Evolutionary conservation across 2,888 invertebrate species (phyloP), one percentile per base, ranked within the genome.

Genomic region (Leucophenga montana): DNA sequence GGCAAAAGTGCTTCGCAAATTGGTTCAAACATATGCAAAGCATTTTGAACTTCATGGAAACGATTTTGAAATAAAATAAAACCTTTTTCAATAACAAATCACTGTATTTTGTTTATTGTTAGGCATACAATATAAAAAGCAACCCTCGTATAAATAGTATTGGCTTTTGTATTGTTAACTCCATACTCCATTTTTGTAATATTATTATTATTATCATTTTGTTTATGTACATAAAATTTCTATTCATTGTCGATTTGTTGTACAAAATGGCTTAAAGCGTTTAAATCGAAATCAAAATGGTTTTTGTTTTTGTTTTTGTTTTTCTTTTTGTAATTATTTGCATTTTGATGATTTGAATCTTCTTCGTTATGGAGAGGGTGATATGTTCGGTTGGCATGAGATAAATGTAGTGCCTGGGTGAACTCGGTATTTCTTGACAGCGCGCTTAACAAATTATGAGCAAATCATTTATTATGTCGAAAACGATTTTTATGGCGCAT

Each of bases 361-460:
- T 68, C 9, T 64, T 59, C 57, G 27, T 71, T 71, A 46, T 69
- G 31, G 13, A 6, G 27, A 27, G 27, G 27, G 27, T 27, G 27
- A 27, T 27, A 4, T 27, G 27, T 27, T 27, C 3, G 27, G 27
- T 27, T 27, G 27, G 27, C 27, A 56, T 13, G 6, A 18, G 11
- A 22, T 46, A 3, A 22, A 16, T 22, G 62, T 11, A 46, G 39
- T 3, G 4, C 9, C 6, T 18, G 54, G 39, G n/a, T 16, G 48
- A n/a, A 18, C 2, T 22, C 1, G 48, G 48, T 48, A 20, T 14
- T 18, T 2, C 44, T 66, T 16, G 48, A n/a, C 50, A 31, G 33
- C 68, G 68, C 62, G 77, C 71, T 76, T 74, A 66, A 74, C 73
- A 66, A 77, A 77, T 77, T 73, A 73, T 71, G 69, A 72, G 68